Percentiles rank a stretch among this genome's conserved stretches.
phyloP scores from a whole-genome alignment of 2,113 vertebrate species.

The Xenotilapia flavipinnis region DNA sequence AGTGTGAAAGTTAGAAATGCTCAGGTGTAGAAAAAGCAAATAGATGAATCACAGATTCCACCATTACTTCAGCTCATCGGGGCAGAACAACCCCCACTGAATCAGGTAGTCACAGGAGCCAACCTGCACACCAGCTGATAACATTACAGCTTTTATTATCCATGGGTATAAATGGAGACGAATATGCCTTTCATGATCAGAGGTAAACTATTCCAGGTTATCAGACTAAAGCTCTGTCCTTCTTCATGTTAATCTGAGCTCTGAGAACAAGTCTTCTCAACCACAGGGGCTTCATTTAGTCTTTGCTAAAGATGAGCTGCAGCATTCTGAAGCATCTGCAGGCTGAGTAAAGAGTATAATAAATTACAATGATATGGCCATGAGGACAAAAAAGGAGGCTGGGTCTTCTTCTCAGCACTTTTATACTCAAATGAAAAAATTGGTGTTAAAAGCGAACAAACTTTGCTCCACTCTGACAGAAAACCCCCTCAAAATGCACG shows the following conservation, averaged over 20 bases:
- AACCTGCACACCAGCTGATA: not conserved
- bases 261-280: not conserved
- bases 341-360: not conserved
- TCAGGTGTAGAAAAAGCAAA: not conserved
- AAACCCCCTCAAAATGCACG: not conserved
- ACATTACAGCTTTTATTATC: not conserved
- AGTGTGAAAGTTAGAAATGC: not conserved
- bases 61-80: not conserved
- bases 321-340: not conserved
- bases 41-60: not conserved
- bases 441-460: not conserved
- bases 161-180: not conserved
- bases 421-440: not conserved
- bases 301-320: not conserved
- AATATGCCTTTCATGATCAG: not conserved
- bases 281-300: not conserved
- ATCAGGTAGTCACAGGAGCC: not conserved
- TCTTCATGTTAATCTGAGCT: not conserved
- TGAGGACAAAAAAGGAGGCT: not conserved
- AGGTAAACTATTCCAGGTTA: not conserved
- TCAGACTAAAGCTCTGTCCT: not conserved
- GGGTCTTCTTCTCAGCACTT: not conserved
- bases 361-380: not conserved
- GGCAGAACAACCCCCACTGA: not conserved
- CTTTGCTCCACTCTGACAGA: not conserved